Evolutionary conservation across 1,140 invertebrate species (phyloP).

Genomic region (Drosophila nikananu): DNA sequence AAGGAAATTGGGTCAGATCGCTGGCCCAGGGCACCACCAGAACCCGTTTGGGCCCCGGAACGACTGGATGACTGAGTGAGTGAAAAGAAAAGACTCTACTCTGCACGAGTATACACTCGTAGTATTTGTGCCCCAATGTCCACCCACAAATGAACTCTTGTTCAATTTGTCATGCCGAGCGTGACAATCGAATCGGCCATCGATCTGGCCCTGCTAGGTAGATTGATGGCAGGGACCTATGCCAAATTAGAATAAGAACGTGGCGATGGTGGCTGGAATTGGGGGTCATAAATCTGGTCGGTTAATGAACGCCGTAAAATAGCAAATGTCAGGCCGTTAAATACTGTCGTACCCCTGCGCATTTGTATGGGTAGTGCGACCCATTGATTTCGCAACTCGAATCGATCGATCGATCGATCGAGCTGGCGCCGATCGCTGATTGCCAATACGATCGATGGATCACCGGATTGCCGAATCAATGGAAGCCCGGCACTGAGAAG

Average conservation of each 20-base stretch:
- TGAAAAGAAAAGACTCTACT: constrained; percentile 55
- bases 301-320: constrained; percentile 71
- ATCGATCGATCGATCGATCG: constrained; percentile 26
- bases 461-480: constrained; percentile 6
- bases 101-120: constrained; percentile 1
- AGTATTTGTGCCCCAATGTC: constrained; percentile 12
- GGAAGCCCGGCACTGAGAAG: constrained; percentile 30
- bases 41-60: constrained; percentile 54
- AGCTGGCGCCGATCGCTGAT: constrained; percentile 12
- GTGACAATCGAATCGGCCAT: constrained; percentile 58
- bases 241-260: constrained; percentile 75
- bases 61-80: constrained; percentile 11
- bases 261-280: constrained; percentile 48
- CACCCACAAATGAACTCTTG: constrained; percentile 73
- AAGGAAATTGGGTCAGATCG: constrained; percentile 78
- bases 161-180: constrained; percentile 66
- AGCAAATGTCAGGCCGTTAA: constrained; percentile 48
- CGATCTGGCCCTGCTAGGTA: constrained; percentile 56
- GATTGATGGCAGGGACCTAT: constrained; percentile 62
- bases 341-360: background rate
- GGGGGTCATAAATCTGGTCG: constrained; percentile 65
- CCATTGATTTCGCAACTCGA: constrained; percentile 66
- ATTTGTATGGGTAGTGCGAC: constrained; percentile 50
- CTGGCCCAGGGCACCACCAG: constrained; percentile 58
- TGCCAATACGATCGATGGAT: constrained; percentile 11